Evolutionary conservation across 2,888 invertebrate genomes (phyloP).

Genomic region (Clanis bilineata): DNA sequence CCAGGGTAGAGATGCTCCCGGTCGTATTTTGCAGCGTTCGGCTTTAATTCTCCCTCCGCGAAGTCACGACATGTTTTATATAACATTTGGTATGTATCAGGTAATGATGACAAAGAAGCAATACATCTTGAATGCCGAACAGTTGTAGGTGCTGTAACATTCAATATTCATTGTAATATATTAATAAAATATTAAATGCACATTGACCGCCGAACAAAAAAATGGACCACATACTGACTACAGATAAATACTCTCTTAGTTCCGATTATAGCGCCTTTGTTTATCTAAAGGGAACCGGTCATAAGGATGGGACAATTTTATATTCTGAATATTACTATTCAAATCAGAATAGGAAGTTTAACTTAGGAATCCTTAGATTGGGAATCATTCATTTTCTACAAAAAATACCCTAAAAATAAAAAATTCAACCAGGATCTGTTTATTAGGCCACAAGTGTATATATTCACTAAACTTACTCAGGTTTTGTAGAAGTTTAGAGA

Average conservation of each 20-base stretch:
- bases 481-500: conserved; percentile 49
- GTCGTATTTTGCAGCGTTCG: conserved; percentile 92
- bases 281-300: too few species aligned
- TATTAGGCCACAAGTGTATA: neutral
- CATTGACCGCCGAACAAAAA: neutral
- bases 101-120: conserved; percentile 86
- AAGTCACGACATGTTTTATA: conserved; percentile 95
- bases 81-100: conserved; percentile 96
- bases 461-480: conserved; percentile 43
- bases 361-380: too few species aligned
- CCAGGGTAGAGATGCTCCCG: conserved; percentile 91
- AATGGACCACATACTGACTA: neutral
- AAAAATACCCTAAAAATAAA: neutral
- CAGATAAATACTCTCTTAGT: too few species aligned
- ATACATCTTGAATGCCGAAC: conserved; percentile 78
- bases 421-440: neutral
- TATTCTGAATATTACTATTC: too few species aligned
- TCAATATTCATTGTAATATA: neutral
- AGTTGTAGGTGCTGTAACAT: conserved; percentile 43
- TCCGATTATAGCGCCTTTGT: too few species aligned
- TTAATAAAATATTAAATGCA: neutral
- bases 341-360: too few species aligned
- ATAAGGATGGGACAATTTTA: too few species aligned
- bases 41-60: conserved; percentile 93
- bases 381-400: too few species aligned